Conservation (phyloP, 92 coral and sea anemone genomes). For the Phenganax subtilis region DNA sequence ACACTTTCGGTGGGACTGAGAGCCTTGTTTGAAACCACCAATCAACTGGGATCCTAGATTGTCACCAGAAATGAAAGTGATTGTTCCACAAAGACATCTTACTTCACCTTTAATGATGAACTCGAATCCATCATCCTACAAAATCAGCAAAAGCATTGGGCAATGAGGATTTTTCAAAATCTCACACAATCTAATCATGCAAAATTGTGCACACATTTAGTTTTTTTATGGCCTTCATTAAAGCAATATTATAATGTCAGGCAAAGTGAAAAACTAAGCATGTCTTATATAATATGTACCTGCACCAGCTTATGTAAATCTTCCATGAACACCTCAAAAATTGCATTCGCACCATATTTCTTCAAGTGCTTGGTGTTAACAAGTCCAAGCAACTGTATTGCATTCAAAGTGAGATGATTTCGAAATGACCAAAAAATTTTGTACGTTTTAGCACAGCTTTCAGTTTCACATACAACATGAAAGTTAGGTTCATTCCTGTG, state of each 20-base stretch:
- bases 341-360: slow-evolving; percentile 48
- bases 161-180: neutral
- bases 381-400: slow-evolving; percentile 46
- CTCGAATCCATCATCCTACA: slow-evolving; percentile 35
- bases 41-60: too few species aligned
- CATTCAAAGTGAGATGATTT: neutral
- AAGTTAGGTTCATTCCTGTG: too few species aligned
- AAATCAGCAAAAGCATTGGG: neutral
- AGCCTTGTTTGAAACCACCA: too few species aligned
- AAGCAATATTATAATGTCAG: neutral
- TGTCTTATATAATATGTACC: slow-evolving; percentile 9
- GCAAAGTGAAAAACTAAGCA: neutral
- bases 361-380: slow-evolving; percentile 31
- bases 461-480: too few species aligned
- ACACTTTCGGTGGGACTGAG: slow-evolving; percentile 42
- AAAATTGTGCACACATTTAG: neutral
- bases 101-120: slow-evolving; percentile 30
- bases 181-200: neutral
- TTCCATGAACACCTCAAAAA: slow-evolving; percentile 41
- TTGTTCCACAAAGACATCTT: slow-evolving; percentile 32
- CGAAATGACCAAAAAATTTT: too few species aligned
- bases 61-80: too few species aligned
- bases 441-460: too few species aligned
- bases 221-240: neutral
- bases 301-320: slow-evolving; percentile 48